These are phyloP conservation scores for Copidosoma floridanum DNA, from an alignment of 1,140 invertebrate species.

Conservation along the genomic window DNA sequence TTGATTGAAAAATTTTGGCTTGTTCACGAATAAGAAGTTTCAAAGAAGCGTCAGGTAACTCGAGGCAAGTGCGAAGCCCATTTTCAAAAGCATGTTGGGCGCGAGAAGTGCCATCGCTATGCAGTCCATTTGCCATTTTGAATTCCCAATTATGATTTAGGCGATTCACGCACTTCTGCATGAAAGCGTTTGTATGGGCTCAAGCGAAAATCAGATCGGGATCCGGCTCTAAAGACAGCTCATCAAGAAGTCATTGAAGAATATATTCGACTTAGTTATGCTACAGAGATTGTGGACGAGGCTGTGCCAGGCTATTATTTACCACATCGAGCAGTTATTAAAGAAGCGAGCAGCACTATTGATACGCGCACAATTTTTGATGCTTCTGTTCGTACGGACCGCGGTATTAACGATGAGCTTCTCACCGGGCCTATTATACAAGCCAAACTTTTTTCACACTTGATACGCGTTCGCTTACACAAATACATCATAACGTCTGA, in stretches of 20 bases:
- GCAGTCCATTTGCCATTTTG: too few relatives aligned
- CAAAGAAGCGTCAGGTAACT: too few relatives aligned
- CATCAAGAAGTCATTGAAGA: not conserved
- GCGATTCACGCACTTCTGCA: too few relatives aligned
- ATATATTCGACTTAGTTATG: not conserved
- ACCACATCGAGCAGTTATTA: not conserved
- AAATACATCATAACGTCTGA: not conserved
- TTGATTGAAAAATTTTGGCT: too few relatives aligned
- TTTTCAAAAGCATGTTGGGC: too few relatives aligned
- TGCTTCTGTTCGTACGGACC: slow-evolving; percentile 27
- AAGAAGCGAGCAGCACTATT: not conserved
- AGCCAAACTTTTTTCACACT: slow-evolving; percentile 19
- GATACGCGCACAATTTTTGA: not conserved
- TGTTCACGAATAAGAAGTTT: too few relatives aligned
- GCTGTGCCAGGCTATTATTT: not conserved
- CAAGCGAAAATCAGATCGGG: not conserved
- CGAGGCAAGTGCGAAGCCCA: too few relatives aligned
- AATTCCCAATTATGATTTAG: too few relatives aligned
- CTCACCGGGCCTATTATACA: slow-evolving; percentile 36
- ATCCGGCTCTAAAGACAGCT: not conserved
- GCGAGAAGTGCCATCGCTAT: too few relatives aligned
- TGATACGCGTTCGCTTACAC: slow-evolving; percentile 21
- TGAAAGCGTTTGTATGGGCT: too few relatives aligned
- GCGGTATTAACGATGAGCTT: slow-evolving; percentile 25
- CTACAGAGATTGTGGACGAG: not conserved